Base-by-base conservation (phyloP, 2,888 invertebrate genomes). In the Gibbula magus region DNA sequence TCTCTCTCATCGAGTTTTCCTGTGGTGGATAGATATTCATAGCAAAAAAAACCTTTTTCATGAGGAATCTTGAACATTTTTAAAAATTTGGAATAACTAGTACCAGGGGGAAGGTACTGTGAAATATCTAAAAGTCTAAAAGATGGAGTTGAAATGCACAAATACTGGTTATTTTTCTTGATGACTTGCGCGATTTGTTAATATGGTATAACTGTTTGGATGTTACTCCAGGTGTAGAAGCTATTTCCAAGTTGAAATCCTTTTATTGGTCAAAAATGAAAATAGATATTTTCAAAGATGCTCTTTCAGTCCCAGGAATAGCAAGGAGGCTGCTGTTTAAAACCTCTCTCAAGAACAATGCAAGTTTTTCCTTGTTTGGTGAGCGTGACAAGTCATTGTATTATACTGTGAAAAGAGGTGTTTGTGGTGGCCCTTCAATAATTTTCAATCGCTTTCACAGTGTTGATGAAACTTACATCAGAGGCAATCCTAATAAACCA, bases 241-340 rank as follows among this genome's bases (percentile, higher is more conserved):
- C 66, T 4, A 66, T 66, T 35, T 66, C 66, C 29, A 66, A 35
- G 22, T 66, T 66, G 35, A 29, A 35, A 35, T 29, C 29, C 7
- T 66, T 66, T 66, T 66, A 66, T 66, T 66, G 29, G 29, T 35
- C 29, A 66, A 35, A 66, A 66, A 66, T 66, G 66, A 66, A 35
- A 16, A 35, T 66, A 29, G 66, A 66, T 20, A 66, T 66, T 66
- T 66, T 66, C 66, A 66, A 66, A 35, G 29, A 29, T 66, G 66
- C 66, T 29, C 29, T 66, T 16, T 66, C 66, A 22, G 66, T 35
- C 35, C 66, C 66, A 35, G 66, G 66, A 32, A 35, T 66, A 22
- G 66, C 66, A 32, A 66, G 66, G 35, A 66, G 29, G 66, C 29
- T 66, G 18, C n/a, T 66, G 29, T 66, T 66, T 66, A 29, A 35